A percentile compares a stretch with the other conserved stretches of the same genome.
Evolutionary conservation across 2,797 vertebrate species (phyloP).

Genomic region (Melanogrammus aeglefinus): DNA sequence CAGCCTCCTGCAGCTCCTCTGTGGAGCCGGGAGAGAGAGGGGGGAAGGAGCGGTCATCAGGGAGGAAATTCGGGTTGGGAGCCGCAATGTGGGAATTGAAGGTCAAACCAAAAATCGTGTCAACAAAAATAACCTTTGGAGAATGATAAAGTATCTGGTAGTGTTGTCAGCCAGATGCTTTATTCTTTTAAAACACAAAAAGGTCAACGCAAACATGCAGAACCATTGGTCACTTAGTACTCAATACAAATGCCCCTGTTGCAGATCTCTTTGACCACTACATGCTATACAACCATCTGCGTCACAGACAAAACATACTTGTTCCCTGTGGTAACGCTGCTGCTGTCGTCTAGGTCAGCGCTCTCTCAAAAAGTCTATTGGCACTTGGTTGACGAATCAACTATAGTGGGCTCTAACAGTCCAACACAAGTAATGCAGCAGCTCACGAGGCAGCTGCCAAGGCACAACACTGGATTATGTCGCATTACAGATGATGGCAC

Average conservation of each 20-base stretch:
- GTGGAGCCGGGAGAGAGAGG: slow-evolving; percentile 34
- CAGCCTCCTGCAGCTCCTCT: slow-evolving; percentile 93
- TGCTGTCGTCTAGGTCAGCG: background rate
- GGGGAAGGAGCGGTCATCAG: background rate
- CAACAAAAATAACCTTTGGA: background rate
- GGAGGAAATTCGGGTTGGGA: background rate
- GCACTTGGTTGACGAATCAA: background rate
- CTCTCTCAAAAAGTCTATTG: background rate
- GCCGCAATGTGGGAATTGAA: background rate
- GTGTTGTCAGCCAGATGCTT: background rate
- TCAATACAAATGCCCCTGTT: background rate
- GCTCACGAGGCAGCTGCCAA: background rate
- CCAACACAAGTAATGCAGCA: background rate
- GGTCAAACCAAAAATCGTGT: background rate
- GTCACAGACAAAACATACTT: background rate
- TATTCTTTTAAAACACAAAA: background rate
- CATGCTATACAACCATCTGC: background rate
- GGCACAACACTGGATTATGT: background rate
- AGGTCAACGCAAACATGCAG: background rate
- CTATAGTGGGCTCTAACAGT: background rate
- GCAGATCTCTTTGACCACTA: background rate
- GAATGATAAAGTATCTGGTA: background rate
- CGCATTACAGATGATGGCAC: background rate
- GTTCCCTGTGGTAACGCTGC: background rate
- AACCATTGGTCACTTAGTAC: background rate